Evolutionary conservation across 2,888 invertebrate species (phyloP).

Genomic region (Bibio marci): DNA sequence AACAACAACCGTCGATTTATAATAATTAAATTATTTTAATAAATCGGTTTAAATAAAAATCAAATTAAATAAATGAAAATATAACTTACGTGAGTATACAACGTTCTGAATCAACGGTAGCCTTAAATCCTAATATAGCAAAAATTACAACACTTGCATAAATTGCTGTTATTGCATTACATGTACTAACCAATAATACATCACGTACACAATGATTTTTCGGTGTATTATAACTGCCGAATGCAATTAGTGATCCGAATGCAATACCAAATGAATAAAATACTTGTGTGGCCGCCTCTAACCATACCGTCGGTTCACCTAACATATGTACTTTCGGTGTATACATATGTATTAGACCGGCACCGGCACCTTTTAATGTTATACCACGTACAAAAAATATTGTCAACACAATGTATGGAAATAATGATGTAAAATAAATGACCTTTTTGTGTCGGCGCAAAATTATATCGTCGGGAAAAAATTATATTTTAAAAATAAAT

Average conservation of each 20-base stretch:
- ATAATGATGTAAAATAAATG: constrained; percentile 89
- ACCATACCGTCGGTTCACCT: constrained; percentile 77
- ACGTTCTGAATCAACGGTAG: constrained; percentile 72
- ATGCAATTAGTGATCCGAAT: constrained; percentile 88
- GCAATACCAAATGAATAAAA: constrained; percentile 92
- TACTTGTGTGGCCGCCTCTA: constrained; percentile 92
- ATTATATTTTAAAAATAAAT: no score
- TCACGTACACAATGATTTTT: constrained; percentile 91
- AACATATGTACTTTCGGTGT: constrained; percentile 83
- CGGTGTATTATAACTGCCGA: constrained; percentile 87
- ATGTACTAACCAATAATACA: constrained; percentile 76
- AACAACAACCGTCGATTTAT: no score
- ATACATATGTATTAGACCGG: constrained; percentile 79
- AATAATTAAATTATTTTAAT: no score
- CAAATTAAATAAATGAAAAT: no score
- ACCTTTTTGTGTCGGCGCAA: no score
- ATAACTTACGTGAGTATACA: constrained; percentile 53
- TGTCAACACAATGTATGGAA: constrained; percentile 84
- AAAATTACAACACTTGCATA: constrained; percentile 92
- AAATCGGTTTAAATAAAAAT: no score
- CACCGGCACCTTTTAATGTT: constrained; percentile 70
- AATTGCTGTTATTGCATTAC: constrained; percentile 85
- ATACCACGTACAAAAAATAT: constrained; percentile 88
- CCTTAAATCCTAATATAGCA: constrained; percentile 90
- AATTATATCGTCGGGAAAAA: no score